Percentiles rank a stretch among this genome's conserved stretches.
phyloP scores from a whole-genome alignment of 2,113 vertebrate species.

The Microtus pennsylvanicus region DNA sequence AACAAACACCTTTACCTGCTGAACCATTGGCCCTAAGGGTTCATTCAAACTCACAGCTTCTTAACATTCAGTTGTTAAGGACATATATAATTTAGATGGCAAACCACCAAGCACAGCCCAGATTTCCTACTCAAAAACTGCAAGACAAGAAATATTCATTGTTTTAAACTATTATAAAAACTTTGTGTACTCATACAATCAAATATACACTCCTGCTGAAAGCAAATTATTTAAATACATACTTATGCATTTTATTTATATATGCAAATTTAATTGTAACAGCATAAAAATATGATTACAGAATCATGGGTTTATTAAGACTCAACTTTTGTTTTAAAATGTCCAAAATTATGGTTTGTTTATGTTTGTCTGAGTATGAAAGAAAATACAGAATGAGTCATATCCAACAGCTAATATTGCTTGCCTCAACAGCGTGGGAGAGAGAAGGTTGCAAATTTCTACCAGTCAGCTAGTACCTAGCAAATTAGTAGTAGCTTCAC shows the following conservation, averaged over 20 bases:
- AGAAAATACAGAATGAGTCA: background rate
- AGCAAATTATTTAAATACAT: background rate
- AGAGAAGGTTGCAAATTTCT: background rate
- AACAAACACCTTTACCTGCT: background rate
- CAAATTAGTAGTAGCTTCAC: background rate
- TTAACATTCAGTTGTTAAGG: background rate
- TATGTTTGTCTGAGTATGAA: background rate
- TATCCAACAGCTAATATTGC: background rate
- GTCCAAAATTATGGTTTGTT: background rate
- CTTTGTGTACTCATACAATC: background rate
- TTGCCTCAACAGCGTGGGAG: background rate
- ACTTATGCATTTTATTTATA: background rate
- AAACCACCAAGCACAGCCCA: background rate
- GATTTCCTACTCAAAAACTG: background rate
- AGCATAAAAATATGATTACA: conserved; percentile 9
- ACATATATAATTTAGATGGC: background rate
- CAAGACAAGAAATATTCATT: background rate
- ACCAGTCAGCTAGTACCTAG: background rate
- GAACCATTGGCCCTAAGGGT: background rate
- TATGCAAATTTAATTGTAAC: conserved; percentile 40
- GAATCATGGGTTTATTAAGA: background rate
- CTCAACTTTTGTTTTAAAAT: conserved; percentile 36
- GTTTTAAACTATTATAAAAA: conserved; percentile 12
- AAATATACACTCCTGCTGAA: background rate
- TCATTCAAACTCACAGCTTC: background rate